A percentile compares a stretch with the other conserved stretches of the same genome.
Conservation (phyloP, 2,888 invertebrate species). For the Poecilobothrus nobilitatus region DNA sequence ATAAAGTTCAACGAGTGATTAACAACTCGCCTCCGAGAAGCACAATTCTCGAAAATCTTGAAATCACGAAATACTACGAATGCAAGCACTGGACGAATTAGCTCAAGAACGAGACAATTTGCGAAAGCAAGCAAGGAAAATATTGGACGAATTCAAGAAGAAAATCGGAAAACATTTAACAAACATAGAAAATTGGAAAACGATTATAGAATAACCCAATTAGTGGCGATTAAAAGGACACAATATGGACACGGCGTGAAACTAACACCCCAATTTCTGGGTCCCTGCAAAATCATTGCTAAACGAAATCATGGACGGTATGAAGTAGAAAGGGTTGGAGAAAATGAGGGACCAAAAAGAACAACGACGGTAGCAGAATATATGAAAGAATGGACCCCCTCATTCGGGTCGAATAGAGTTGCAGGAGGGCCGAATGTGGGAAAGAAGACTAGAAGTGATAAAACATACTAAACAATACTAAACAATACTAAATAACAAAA, state of each 20-base stretch:
- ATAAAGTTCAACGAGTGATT: conserved; percentile 32
- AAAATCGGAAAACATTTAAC: no score
- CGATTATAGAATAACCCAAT: conserved; percentile 14
- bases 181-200: conserved; percentile 13
- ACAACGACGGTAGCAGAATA: conserved; percentile 18
- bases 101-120: conserved; percentile 13
- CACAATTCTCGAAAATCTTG: neutral
- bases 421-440: conserved; percentile 22
- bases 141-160: conserved; percentile 16
- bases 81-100: no score
- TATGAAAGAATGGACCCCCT: conserved; percentile 19
- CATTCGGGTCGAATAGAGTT: conserved; percentile 20
- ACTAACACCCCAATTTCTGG: conserved; percentile 16
- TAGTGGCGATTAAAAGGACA: conserved; percentile 21
- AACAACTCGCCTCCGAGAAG: conserved; percentile 23
- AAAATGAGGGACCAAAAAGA: conserved; percentile 15
- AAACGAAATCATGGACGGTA: no score
- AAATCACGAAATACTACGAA: no score
- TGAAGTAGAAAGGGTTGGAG: conserved; percentile 15
- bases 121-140: conserved; percentile 17
- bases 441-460: neutral
- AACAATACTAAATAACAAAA: no score
- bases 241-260: conserved; percentile 18
- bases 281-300: conserved; percentile 11
- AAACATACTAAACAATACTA: no score